Evolutionary conservation across 2,113 vertebrate genomes (phyloP), one percentile per base, ranked within the genome.

Genomic region (Tursiops truncatus): DNA sequence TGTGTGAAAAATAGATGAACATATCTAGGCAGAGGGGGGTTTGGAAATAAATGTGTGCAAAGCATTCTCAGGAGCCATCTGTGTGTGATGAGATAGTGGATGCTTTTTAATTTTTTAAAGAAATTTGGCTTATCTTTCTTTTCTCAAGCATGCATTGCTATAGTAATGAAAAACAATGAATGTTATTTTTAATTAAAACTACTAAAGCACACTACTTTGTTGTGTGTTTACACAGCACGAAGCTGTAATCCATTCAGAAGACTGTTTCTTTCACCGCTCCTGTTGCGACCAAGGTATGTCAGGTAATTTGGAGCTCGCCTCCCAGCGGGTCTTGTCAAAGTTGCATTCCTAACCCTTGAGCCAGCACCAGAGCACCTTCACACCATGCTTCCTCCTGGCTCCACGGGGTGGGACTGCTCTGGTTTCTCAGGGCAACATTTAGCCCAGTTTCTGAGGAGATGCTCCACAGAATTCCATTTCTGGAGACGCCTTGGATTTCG

Each of bases 121-220:
- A 94, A 83, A 68, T 65, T 8, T 47, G n/a, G 18, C 53, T 94
- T 73, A 76, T 82, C 82, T 92, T 74, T 83, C 68, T 82, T 96
- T 74, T 70, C 18, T 77, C 67, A 65, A 82, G 81, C 12, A 70
- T 1, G 6, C 28, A 25, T 44, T 50, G 62, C 15, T 93, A 7
- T 25, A 12, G 36, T 77, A 73, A 84, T 50, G 56, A 67, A 83
- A 70, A 63, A 53, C 71, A 85, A 28, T 14, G 15, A 56, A 58
- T 74, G 73, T 4, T 56, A 38, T 70, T 93, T 97, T 94, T 84
- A 84, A 91, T 63, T 80, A 80, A 91, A 96, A 88, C 38, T 44
- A 28, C 77, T 14, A 38, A 67, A 28, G 26, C 67, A 28, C 67
- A 23, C 15, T 11, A 14, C 21, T 50, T 33, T 23, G 5, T 53